These are phyloP conservation scores for Bombylius major DNA, from an alignment of 2,888 invertebrate genomes.

Conservation along the genomic window DNA sequence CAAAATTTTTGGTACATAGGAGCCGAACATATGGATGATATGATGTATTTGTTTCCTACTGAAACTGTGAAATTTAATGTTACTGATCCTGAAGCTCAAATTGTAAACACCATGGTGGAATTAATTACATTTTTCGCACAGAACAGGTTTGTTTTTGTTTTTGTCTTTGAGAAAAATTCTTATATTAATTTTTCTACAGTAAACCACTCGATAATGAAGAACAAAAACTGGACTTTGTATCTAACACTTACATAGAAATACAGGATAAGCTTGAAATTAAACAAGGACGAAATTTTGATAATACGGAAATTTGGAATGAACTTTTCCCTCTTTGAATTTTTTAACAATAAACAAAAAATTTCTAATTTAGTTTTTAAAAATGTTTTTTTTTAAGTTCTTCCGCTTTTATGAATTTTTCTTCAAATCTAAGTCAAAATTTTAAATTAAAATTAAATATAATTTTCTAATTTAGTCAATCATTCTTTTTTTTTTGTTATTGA, in stretches of 20 bases:
- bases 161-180: background rate
- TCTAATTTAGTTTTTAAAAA: too few relatives aligned
- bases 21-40: conserved; percentile 39
- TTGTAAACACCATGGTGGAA: conserved; percentile 34
- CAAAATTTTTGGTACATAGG: conserved; percentile 20
- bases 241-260: background rate
- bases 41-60: conserved; percentile 39
- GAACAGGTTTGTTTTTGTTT: conserved; percentile 25
- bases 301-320: background rate
- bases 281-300: background rate
- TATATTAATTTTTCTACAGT: background rate
- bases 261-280: background rate
- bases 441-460: too few relatives aligned
- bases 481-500: too few relatives aligned
- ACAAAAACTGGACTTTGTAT: background rate
- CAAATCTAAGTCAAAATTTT: too few relatives aligned
- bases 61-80: conserved; percentile 30
- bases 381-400: too few relatives aligned
- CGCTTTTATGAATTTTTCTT: too few relatives aligned
- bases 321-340: background rate
- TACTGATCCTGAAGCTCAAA: conserved; percentile 32
- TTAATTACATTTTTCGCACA: conserved; percentile 39
- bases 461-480: too few relatives aligned
- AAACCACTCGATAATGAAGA: background rate
- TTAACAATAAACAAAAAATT: too few relatives aligned